Conservation (phyloP, 2,888 invertebrate genomes). For the Nephrotoma guestfalica region DNA sequence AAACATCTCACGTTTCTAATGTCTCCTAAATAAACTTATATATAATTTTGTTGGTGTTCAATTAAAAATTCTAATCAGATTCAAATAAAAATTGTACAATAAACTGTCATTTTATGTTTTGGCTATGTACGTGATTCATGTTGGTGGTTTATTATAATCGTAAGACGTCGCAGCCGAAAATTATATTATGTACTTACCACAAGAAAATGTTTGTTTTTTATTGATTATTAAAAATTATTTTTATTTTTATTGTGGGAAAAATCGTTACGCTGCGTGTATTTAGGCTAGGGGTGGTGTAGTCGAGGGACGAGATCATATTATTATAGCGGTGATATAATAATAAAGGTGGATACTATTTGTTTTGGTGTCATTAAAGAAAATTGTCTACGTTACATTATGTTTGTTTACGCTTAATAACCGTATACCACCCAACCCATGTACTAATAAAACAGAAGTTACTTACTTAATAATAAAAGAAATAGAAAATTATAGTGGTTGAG, state of each 20-base stretch:
- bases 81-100: conserved; percentile 3
- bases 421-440: neutral
- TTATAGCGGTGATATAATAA: neutral
- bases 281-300: neutral
- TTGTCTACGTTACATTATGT: neutral
- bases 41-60: neutral
- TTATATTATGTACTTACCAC: neutral
- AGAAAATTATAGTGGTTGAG: neutral
- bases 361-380: neutral
- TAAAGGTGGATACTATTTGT: neutral
- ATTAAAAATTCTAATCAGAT: conserved; percentile 5
- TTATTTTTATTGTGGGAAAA: conserved; percentile 3
- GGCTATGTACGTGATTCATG: conserved; percentile 1
- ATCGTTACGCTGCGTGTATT: neutral
- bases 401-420: neutral
- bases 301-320: neutral
- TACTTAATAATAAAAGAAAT: neutral
- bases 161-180: neutral
- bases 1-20: neutral
- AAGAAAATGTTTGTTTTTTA: neutral
- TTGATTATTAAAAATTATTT: conserved; percentile 4
- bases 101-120: conserved; percentile 6
- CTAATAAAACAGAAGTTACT: neutral
- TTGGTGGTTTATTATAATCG: neutral
- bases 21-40: neutral